A percentile compares a stretch with the other conserved stretches of the same genome.
Evolutionary conservation across 2,888 invertebrate genomes (phyloP).

Genomic region (Anthrax anthrax): DNA sequence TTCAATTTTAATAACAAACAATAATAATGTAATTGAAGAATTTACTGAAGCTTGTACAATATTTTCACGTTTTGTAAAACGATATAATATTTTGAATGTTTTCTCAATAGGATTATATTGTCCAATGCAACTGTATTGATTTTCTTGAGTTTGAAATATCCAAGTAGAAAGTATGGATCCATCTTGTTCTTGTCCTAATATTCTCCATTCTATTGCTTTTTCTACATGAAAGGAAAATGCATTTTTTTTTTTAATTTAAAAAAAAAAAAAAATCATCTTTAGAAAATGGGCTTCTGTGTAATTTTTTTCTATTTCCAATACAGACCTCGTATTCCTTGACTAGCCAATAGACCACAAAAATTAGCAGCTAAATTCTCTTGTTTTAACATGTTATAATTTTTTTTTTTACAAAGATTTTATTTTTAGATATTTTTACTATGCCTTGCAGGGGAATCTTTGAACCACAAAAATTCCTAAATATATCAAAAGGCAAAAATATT

Average conservation of each 20-base stretch:
- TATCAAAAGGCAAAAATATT: too few relatives aligned
- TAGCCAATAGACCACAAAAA: conserved; percentile 30
- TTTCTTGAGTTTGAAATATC: conserved; percentile 37
- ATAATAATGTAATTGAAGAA: conserved; percentile 47
- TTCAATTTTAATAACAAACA: conserved; percentile 48
- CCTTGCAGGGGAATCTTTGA: too few relatives aligned
- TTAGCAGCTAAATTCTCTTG: conserved; percentile 35
- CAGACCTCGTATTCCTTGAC: conserved; percentile 27
- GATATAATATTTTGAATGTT: conserved; percentile 43
- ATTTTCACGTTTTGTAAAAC: conserved; percentile 47
- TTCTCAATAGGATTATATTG: conserved; percentile 47
- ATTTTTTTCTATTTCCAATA: too few relatives aligned
- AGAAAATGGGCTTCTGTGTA: too few relatives aligned
- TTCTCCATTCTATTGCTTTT: conserved; percentile 60
- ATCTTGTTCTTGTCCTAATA: conserved; percentile 68
- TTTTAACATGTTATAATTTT: conserved; percentile 21
- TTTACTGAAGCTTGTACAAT: conserved; percentile 71
- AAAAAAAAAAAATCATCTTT: too few relatives aligned
- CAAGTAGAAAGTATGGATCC: conserved; percentile 58
- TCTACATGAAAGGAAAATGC: conserved; percentile 35
- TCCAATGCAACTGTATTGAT: conserved; percentile 39
- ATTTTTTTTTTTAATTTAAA: too few relatives aligned
- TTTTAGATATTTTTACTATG: too few relatives aligned
- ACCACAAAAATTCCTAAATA: too few relatives aligned
- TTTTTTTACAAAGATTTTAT: too few relatives aligned